Conservation (phyloP, 2,797 vertebrate species). For the Pseudomugil tenellus region DNA sequence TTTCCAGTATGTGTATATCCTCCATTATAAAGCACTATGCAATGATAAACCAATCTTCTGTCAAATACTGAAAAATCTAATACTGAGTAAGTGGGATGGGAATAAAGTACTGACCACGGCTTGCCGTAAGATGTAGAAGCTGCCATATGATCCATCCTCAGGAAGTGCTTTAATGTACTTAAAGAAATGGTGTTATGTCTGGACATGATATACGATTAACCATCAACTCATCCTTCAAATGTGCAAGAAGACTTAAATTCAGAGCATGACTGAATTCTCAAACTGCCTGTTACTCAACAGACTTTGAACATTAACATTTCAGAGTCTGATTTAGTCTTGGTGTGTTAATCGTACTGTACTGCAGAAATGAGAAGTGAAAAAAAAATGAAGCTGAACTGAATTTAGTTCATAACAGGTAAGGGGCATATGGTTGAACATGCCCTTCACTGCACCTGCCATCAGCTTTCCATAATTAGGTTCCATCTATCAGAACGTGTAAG, state of each 20-base stretch:
- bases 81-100: slow-evolving; percentile 61
- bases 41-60: slow-evolving; percentile 51
- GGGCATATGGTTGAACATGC: slow-evolving; percentile 1
- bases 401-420: background rate
- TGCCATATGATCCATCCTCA: slow-evolving; percentile 41
- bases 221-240: slow-evolving; percentile 13
- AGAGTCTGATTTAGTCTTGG: background rate
- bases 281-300: slow-evolving; percentile 2
- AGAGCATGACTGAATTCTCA: slow-evolving; percentile 6
- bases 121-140: slow-evolving; percentile 16
- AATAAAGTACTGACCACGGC: slow-evolving; percentile 46
- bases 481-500: slow-evolving; percentile 6
- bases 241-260: slow-evolving; percentile 7
- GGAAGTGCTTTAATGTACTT: slow-evolving; percentile 57
- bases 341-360: slow-evolving; percentile 13
- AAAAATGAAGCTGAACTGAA: background rate
- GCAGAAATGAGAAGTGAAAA: slow-evolving; percentile 1
- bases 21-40: slow-evolving; percentile 37
- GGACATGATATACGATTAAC: slow-evolving; percentile 33
- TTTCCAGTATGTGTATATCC: slow-evolving; percentile 38
- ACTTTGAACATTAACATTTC: slow-evolving; percentile 13
- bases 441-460: slow-evolving; percentile 9
- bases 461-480: background rate
- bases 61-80: slow-evolving; percentile 56
- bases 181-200: slow-evolving; percentile 60